Percentiles rank a stretch among this genome's conserved stretches.
Conservation (phyloP, 2,113 vertebrate genomes). For the Ondatra zibethicus region DNA sequence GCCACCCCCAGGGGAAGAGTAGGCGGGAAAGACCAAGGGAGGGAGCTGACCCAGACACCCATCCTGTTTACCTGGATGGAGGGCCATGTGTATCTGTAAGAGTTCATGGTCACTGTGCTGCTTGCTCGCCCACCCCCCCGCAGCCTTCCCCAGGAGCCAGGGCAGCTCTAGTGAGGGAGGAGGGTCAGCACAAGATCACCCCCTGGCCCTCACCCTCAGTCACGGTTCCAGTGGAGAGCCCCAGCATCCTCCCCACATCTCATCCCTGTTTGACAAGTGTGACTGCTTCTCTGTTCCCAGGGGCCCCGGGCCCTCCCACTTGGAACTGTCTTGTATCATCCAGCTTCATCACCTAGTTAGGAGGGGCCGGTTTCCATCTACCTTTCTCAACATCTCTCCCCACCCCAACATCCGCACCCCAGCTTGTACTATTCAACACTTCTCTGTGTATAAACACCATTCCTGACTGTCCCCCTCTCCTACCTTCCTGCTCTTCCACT, state of each 20-base stretch:
- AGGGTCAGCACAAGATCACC: neutral
- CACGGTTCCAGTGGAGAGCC: neutral
- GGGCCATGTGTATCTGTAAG: conserved; percentile 9
- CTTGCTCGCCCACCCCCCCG: neutral
- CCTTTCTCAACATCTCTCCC: conserved; percentile 75
- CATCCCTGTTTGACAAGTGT: neutral
- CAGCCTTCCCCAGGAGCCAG: neutral
- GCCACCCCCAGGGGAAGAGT: conserved; percentile 61
- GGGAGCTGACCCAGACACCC: conserved; percentile 62
- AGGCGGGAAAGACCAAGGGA: conserved; percentile 58
- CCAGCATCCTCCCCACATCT: neutral
- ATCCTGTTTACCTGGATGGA: conserved; percentile 69
- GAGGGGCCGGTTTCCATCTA: conserved; percentile 71
- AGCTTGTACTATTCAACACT: conserved; percentile 28
- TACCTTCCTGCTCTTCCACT: neutral
- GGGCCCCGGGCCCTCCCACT: neutral
- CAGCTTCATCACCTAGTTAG: conserved; percentile 54
- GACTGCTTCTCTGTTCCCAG: conserved; percentile 1
- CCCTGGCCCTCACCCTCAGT: neutral
- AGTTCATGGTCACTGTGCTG: neutral
- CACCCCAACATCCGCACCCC: conserved; percentile 63
- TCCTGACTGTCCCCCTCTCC: neutral
- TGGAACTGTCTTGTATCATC: conserved; percentile 27
- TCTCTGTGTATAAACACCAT: conserved; percentile 55
- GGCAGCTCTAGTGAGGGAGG: neutral